Evolutionary conservation across 2,113 vertebrate genomes (phyloP).

Genomic region (Upupa epops): DNA sequence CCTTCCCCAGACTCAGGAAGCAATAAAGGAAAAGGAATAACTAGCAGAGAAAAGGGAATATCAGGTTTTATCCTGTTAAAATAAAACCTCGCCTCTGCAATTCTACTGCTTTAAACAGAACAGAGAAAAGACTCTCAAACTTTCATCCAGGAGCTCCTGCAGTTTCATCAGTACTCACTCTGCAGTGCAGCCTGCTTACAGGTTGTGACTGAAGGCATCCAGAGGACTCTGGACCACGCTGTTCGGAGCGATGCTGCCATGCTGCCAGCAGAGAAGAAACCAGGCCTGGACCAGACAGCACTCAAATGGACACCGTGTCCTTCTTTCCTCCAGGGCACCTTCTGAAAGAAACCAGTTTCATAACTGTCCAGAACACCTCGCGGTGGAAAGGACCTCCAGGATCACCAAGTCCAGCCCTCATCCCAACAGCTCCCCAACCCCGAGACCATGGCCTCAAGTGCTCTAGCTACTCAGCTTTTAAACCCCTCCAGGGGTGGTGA

Average conservation of each 20-base stretch:
- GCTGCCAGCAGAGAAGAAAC: neutral
- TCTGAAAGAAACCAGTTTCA: neutral
- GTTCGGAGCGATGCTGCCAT: neutral
- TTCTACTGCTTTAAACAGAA: neutral
- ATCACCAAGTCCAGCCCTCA: no score
- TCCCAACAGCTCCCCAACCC: no score
- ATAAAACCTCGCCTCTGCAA: neutral
- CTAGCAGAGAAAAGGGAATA: neutral
- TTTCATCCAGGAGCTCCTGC: neutral
- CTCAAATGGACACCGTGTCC: neutral
- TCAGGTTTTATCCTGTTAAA: neutral
- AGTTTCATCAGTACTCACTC: slow-evolving; percentile 25
- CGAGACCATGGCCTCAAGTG: no score
- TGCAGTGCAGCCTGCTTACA: neutral
- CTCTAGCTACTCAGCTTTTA: no score
- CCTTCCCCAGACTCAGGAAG: neutral
- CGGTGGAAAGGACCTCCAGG: no score
- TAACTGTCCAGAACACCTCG: neutral
- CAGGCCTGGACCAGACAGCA: neutral
- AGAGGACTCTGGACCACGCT: neutral
- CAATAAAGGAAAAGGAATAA: neutral
- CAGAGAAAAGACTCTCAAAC: neutral
- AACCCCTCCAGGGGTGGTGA: no score
- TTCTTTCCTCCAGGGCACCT: neutral
- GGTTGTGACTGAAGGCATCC: neutral